phyloP scores from a whole-genome alignment of 2,888 invertebrate genomes.

The Cremastobaeus sp. region DNA sequence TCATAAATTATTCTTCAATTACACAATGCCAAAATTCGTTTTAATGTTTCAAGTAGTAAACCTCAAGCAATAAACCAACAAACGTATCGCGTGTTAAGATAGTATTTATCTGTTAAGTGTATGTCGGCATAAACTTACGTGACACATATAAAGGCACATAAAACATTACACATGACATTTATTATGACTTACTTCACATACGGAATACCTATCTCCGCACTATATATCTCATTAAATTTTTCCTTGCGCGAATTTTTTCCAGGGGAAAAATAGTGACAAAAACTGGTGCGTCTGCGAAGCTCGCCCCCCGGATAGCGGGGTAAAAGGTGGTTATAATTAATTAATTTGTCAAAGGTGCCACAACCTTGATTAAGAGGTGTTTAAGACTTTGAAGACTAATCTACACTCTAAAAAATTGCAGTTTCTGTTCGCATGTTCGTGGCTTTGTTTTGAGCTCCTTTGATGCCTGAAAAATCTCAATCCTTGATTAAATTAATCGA shows the following conservation, averaged over 20 bases:
- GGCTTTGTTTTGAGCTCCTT: no score
- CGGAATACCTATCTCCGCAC: constrained; percentile 7
- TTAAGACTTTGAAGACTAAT: no score
- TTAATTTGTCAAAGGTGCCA: no score
- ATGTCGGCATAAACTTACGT: constrained; percentile 42
- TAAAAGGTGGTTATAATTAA: no score
- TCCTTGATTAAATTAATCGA: no score
- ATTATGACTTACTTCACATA: constrained; percentile 42
- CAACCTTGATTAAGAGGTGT: no score
- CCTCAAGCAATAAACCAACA: constrained; percentile 43
- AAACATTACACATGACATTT: constrained; percentile 43
- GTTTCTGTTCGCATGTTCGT: no score
- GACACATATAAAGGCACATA: constrained; percentile 39
- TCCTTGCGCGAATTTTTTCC: constrained; percentile 3
- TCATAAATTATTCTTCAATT: constrained; percentile 24
- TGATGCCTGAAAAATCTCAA: no score
- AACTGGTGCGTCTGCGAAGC: not conserved
- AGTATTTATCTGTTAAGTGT: constrained; percentile 45
- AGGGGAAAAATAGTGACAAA: not conserved
- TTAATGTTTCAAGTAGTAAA: constrained; percentile 43
- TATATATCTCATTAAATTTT: constrained; percentile 44
- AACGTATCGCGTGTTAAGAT: constrained; percentile 51
- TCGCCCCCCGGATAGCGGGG: no score
- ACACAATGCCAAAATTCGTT: constrained; percentile 17
- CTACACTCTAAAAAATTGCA: no score